Evolutionary conservation across 2,888 invertebrate species (phyloP).

Genomic region (Ceratothoa steindachneri): DNA sequence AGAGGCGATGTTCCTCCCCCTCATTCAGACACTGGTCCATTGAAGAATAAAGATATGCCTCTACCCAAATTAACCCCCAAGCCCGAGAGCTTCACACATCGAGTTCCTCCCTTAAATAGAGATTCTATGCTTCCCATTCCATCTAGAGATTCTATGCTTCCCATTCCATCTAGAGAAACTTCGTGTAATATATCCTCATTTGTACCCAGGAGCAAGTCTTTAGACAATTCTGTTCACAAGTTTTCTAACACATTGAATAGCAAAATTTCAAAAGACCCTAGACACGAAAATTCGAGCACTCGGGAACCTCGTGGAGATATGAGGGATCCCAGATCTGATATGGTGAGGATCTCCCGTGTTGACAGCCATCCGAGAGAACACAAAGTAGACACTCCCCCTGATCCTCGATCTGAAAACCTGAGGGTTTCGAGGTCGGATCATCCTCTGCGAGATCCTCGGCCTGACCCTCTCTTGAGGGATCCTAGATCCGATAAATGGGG

Average conservation of each 20-base stretch:
- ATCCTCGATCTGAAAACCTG: background rate
- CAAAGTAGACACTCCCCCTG: background rate
- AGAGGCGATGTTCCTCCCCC: background rate
- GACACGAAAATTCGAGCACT: background rate
- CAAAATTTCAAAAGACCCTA: conserved; percentile 13
- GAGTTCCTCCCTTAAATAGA: background rate
- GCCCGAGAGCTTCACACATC: background rate
- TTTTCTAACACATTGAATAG: background rate
- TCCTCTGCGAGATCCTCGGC: background rate
- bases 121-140: background rate
- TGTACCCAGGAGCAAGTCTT: background rate
- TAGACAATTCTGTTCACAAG: background rate
- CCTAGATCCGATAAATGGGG: background rate
- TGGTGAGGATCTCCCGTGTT: too few species aligned
- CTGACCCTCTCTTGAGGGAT: background rate
- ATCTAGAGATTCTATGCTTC: background rate
- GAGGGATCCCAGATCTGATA: conserved; percentile 7
- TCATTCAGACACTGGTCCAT: background rate
- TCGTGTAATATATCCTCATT: background rate
- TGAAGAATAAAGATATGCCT: too few species aligned
- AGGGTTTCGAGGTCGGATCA: background rate
- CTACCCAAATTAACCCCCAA: background rate
- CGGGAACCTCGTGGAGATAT: background rate
- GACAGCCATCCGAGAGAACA: background rate
- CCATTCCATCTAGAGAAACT: background rate